Evolutionary conservation across 2,113 vertebrate genomes (phyloP).

Genomic region (Malurus melanocephalus): DNA sequence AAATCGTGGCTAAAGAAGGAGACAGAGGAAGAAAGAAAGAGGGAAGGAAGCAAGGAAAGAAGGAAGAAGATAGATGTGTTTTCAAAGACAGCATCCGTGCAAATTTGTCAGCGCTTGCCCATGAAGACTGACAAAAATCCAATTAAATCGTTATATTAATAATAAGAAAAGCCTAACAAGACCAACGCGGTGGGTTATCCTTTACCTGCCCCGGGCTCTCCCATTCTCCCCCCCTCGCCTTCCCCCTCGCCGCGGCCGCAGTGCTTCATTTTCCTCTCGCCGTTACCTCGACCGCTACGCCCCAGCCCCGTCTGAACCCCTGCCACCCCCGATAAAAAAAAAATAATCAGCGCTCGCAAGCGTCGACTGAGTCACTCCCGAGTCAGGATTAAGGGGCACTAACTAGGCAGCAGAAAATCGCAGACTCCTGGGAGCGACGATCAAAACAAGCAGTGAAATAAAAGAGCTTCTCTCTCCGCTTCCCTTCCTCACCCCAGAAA

Average conservation of each 20-base stretch:
- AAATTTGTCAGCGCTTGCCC: not conserved
- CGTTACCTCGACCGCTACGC: not conserved
- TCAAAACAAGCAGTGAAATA: slow-evolving; percentile 33
- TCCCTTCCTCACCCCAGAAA: slow-evolving; percentile 19
- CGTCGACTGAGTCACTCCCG: not conserved
- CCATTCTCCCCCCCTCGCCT: not conserved
- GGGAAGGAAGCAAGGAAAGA: not conserved
- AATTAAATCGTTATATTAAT: not conserved
- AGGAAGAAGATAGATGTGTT: not conserved
- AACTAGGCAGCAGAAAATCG: slow-evolving; percentile 46
- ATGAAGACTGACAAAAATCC: not conserved
- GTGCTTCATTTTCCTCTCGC: not conserved
- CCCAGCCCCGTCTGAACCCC: not conserved
- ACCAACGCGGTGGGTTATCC: not conserved
- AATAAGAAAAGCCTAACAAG: not conserved
- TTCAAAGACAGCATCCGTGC: not conserved
- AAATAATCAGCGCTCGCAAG: slow-evolving; percentile 17
- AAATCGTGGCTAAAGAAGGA: not conserved
- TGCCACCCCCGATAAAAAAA: not conserved
- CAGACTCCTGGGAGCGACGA: slow-evolving; percentile 36
- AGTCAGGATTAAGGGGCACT: slow-evolving; percentile 51
- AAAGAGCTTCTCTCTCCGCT: not conserved
- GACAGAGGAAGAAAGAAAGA: not conserved
- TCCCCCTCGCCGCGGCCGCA: not conserved
- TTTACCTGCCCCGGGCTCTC: slow-evolving; percentile 17